Base-by-base conservation (phyloP, 2,888 invertebrate species). In the Metopia argyrocephala region DNA sequence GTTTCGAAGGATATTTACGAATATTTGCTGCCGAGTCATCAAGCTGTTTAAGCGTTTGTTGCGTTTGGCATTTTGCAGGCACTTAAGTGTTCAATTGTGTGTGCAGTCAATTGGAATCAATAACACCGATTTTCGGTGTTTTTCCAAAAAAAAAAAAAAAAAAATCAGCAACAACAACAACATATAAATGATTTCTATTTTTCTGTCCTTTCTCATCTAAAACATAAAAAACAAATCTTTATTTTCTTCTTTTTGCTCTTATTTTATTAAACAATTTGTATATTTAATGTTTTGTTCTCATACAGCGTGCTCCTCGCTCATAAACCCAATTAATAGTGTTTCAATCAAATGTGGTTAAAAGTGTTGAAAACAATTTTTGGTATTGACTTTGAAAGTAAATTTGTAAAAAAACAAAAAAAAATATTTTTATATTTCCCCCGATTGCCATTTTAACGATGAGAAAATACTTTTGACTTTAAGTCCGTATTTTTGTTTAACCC, bases 31-130 rank as follows among this genome's bases (percentile, higher is more conserved):
- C 74, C 81, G 74, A 70, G 81, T 66, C 78, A 80, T 78, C 78
- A 73, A 73, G 61, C 78, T 78, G 78, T 73, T 78, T 69, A 31
- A 71, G 69, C 69, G 76, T 65, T 82, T 75, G 76, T 66, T 78
- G 64, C 83, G 75, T 70, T 82, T 83, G 84, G 85, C 85, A 84
- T 85, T 86, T 85, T 85, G 85, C 87, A 84, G 86, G 87, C 88
- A 89, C 89, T 89, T 87, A 87, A 88, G 86, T 1, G 38, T 89
- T 87, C 86, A 90, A 88, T 89, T 87, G 87, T 86, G 86, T 86
- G 87, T 85, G 87, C 90, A 90, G 89, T 90, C 90, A 89, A 86
- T 88, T 86, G 90, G 90, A 90, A 90, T 90, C 89, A 87, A 90
- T 88, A 89, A 88, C 86, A 87, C 83, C 87, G 9, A 86, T 87